Percentiles rank a stretch among this genome's conserved stretches.
Conservation (phyloP, 2,888 invertebrate genomes). For the Ochropleura plecta region DNA sequence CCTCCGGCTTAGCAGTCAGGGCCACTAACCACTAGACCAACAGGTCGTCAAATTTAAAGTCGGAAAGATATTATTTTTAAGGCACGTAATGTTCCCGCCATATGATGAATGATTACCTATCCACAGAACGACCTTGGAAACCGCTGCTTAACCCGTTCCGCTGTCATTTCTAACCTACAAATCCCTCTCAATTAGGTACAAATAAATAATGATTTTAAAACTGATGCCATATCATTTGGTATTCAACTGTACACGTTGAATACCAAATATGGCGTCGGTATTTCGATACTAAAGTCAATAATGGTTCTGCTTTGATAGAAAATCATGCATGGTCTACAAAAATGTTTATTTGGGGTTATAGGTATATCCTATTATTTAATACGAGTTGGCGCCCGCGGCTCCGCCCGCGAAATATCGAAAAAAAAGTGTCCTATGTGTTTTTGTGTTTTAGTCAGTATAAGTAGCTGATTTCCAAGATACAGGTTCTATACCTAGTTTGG, state of each 20-base stretch:
- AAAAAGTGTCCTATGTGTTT: no score
- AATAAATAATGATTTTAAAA: neutral
- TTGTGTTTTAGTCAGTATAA: no score
- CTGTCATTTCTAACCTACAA: neutral
- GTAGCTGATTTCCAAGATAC: no score
- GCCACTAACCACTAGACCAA: no score
- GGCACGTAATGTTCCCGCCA: neutral
- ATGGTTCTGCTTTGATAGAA: neutral
- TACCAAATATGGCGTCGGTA: conserved; percentile 6
- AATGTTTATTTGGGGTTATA: no score
- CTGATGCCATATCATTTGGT: conserved; percentile 13
- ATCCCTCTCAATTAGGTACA: neutral
- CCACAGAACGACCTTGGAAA: neutral
- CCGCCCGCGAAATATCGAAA: no score
- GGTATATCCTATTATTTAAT: no score
- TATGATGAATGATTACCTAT: neutral
- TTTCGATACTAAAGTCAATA: conserved; percentile 20
- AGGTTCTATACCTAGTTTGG: no score
- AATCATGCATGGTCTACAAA: neutral
- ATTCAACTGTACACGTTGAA: neutral
- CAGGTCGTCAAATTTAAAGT: no score
- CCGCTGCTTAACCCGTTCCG: neutral
- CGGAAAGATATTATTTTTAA: no score
- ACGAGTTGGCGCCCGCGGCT: no score
- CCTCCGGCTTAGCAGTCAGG: no score